A percentile compares a stretch with the other conserved stretches of the same genome.
phyloP scores from a whole-genome alignment of 2,113 vertebrate genomes.

The Pachyramphus minor region DNA sequence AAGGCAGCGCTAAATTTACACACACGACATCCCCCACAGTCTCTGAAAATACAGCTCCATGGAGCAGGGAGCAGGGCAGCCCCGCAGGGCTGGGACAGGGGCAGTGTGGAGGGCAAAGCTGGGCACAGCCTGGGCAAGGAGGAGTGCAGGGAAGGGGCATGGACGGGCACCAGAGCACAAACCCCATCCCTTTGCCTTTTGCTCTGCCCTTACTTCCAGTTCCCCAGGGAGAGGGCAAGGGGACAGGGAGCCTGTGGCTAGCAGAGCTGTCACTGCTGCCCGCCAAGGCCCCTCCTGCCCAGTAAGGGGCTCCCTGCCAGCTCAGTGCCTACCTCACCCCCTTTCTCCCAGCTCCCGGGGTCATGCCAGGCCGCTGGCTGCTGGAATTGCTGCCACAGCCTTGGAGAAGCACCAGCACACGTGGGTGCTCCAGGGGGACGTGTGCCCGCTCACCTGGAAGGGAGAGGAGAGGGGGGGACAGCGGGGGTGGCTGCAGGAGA shows the following conservation, averaged over 20 bases:
- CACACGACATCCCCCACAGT: conserved; percentile 65
- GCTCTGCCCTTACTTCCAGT: not conserved
- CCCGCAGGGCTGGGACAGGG: not conserved
- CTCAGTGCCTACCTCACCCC: not conserved
- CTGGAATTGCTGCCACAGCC: not conserved
- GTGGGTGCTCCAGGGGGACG: not conserved
- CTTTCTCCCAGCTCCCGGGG: not conserved
- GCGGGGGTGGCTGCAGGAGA: rapidly evolving
- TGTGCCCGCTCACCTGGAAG: not conserved
- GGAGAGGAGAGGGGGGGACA: not conserved
- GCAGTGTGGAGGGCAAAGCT: rapidly evolving
- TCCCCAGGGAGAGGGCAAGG: not conserved
- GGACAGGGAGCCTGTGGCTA: not conserved
- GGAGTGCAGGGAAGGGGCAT: rapidly evolving
- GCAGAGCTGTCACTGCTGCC: not conserved
- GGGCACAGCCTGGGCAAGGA: not conserved
- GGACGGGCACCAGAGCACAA: not conserved
- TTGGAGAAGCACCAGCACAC: not conserved
- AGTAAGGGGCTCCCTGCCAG: not conserved
- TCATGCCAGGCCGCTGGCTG: not conserved
- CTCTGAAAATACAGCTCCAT: conserved; percentile 49
- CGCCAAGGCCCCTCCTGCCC: not conserved
- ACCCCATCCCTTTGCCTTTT: not conserved
- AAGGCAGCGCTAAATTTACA: conserved; percentile 76
- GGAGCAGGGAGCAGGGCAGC: not conserved